Base-by-base conservation (phyloP, 2,113 vertebrate genomes). In the Gallinago jamesoni region DNA sequence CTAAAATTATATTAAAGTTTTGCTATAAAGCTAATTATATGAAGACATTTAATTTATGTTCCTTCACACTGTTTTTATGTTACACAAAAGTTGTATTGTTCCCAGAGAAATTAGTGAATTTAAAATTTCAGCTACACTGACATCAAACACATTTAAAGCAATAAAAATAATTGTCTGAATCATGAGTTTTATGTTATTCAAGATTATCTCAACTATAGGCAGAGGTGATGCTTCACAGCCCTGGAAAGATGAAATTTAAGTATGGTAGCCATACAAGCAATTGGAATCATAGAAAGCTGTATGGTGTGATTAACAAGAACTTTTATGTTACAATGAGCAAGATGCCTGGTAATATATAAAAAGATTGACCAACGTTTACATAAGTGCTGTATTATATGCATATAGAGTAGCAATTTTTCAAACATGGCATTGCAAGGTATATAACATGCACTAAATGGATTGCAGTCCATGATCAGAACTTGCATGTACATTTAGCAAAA, bases 81-180 rank as follows among this genome's bases (percentile, higher is more conserved):
- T 77, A 9, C 7, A 64, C 19, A 68, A 22, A 64, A 55, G 4
- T 84, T 6, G 8, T 48, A 53, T 24, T 69, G 8, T 25, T 85
- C 37, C 25, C 28, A 25, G 31, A 78, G 37, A 82, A 79, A 55
- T 7, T 10, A 68, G 3, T 37, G 17, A 55, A 85, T 63, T 85
- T 85, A 85, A 82, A 90, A 92, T 85, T 83, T 90, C n/a, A 83
- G 20, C 28, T 35, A 72, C 47, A 16, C 6, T 60, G 25, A 82
- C 79, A 79, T 77, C 89, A 95, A 60, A 84, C 78, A 43, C 11
- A 57, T 93, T 96, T 88, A 76, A 66, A 88, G 66, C 11, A 89
- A n/a, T 25, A 77, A 89, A 67, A 50, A 31, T 6, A 83, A 88
- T 91, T 80, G 68, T 83, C 35, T 85, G 43, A 53, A 83, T 84